Conservation (phyloP, 2,113 vertebrate genomes). For the Oreochromis tanganicae region DNA sequence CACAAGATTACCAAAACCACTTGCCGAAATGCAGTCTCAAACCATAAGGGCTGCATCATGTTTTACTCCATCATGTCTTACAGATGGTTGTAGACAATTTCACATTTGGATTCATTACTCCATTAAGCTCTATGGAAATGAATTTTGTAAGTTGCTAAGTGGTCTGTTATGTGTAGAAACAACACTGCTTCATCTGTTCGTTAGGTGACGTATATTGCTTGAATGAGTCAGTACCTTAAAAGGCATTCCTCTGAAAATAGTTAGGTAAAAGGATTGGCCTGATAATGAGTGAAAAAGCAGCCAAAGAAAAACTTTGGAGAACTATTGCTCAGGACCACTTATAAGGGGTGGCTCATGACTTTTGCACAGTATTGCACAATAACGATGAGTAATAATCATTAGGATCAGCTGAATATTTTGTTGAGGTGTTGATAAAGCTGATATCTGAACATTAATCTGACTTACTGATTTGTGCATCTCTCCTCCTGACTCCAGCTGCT, state of each 20-base stretch:
- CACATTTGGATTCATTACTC: background rate
- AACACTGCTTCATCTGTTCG: background rate
- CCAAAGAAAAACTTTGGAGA: background rate
- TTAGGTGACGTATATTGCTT: background rate
- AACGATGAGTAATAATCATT: background rate
- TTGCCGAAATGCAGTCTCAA: background rate
- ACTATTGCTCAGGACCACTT: background rate
- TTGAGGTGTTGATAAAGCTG: background rate
- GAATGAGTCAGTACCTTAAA: background rate
- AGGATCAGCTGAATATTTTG: background rate
- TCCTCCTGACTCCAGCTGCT: slow-evolving; percentile 10
- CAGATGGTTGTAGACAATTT: background rate
- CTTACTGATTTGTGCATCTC: slow-evolving; percentile 2
- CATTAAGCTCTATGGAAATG: background rate
- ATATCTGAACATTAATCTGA: background rate
- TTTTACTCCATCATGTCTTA: background rate
- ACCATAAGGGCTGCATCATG: background rate
- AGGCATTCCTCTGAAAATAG: background rate
- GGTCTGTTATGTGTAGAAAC: background rate
- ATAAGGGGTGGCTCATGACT: background rate
- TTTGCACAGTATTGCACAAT: background rate
- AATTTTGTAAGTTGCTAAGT: background rate
- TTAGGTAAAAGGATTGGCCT: background rate
- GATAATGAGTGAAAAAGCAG: background rate
- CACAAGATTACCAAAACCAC: background rate